Conservation (phyloP, 2,888 invertebrate genomes). For the Sminthurinus aureus region DNA sequence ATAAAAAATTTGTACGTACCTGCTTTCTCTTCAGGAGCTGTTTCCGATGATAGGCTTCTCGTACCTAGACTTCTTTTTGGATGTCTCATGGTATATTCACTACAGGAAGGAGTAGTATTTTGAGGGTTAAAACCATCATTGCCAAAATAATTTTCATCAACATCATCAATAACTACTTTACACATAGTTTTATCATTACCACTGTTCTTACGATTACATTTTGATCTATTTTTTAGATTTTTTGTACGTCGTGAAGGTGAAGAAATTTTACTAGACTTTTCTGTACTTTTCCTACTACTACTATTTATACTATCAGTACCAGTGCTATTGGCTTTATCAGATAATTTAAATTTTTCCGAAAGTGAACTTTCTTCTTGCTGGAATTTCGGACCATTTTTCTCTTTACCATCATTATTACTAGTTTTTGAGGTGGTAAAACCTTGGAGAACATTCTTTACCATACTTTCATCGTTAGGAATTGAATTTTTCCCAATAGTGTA, state of each 20-base stretch:
- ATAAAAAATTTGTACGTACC: slow-evolving; percentile 66
- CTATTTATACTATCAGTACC: background rate
- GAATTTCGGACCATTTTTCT: background rate
- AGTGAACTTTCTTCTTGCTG: background rate
- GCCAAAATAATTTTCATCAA: background rate
- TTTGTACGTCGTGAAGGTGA: too few species aligned
- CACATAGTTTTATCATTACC: background rate
- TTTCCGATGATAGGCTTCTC: slow-evolving; percentile 67
- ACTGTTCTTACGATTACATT: background rate
- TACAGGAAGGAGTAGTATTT: slow-evolving; percentile 44
- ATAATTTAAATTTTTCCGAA: slow-evolving; percentile 11
- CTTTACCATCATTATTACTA: background rate
- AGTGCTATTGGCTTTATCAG: background rate
- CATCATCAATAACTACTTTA: slow-evolving; percentile 34
- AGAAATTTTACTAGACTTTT: too few species aligned
- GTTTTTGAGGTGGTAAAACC: slow-evolving; percentile 1
- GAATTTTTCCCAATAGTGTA: background rate
- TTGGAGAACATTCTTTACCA: slow-evolving; percentile 29
- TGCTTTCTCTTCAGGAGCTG: slow-evolving; percentile 83
- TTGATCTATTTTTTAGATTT: too few species aligned
- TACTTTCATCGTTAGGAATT: background rate
- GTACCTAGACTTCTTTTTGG: slow-evolving; percentile 59
- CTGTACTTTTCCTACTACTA: background rate
- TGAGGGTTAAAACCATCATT: slow-evolving; percentile 2
- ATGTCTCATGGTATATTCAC: slow-evolving; percentile 60